These are phyloP conservation scores for Orchesella cincta DNA, from an alignment of 1,140 invertebrate species.

Conservation along the genomic window DNA sequence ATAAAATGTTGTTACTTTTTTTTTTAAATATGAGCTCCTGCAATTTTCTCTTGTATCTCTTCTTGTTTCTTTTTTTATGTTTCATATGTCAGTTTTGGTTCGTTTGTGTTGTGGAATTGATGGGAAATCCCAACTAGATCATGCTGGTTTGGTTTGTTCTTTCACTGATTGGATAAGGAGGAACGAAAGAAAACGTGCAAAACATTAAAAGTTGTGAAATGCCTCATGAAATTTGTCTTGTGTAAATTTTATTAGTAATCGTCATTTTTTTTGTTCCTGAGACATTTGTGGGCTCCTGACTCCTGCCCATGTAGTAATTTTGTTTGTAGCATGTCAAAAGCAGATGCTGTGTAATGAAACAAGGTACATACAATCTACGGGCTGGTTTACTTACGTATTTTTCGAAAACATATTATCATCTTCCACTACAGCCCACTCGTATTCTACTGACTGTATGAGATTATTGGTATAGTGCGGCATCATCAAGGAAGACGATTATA, in stretches of 20 bases:
- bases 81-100: constrained; percentile 14
- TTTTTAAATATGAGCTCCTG: not conserved
- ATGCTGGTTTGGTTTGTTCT: no score
- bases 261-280: constrained; percentile 47
- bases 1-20: not conserved
- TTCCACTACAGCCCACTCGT: no score
- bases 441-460: no score
- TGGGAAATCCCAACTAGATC: not conserved
- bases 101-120: constrained; percentile 8
- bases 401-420: no score
- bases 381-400: no score
- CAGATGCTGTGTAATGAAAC: no score
- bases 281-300: not conserved
- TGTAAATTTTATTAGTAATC: constrained; percentile 51
- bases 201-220: constrained; percentile 49
- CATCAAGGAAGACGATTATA: no score
- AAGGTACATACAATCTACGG: no score
- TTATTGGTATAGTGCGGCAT: no score
- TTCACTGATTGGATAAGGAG: not conserved
- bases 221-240: constrained; percentile 50
- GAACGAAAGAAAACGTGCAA: constrained; percentile 44
- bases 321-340: no score
- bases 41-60: not conserved
- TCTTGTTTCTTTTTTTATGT: not conserved
- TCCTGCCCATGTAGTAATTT: no score